Conservation (phyloP, 92 coral and sea anemone genomes). For the Anthopleura xanthogrammica region DNA sequence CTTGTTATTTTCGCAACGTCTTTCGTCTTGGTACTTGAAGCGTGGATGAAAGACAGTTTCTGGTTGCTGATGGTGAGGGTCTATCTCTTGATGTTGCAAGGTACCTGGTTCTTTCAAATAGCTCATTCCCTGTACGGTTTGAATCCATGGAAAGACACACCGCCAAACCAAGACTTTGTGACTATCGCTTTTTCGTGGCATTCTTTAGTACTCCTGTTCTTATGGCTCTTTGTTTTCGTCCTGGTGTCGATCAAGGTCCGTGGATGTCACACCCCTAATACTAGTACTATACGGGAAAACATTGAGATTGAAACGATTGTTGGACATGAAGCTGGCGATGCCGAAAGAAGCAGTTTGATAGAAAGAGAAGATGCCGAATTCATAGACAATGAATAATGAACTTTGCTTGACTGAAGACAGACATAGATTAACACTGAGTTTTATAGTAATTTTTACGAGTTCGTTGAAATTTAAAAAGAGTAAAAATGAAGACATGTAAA, state of each 20-base stretch:
- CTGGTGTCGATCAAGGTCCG: slow-evolving; percentile 11
- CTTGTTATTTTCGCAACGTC: slow-evolving; percentile 41
- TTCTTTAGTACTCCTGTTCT: slow-evolving; percentile 21
- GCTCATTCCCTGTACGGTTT: slow-evolving; percentile 51
- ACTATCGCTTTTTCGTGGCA: slow-evolving; percentile 59
- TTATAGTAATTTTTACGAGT: too few species aligned
- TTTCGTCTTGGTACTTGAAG: slow-evolving; percentile 43
- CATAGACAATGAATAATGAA: background rate
- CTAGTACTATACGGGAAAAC: background rate
- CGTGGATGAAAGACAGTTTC: slow-evolving; percentile 45
- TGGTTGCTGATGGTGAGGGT: slow-evolving; percentile 35
- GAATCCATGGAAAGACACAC: slow-evolving; percentile 49
- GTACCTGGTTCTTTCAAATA: slow-evolving; percentile 70
- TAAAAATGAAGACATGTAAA: too few species aligned
- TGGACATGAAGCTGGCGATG: background rate
- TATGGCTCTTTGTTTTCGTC: slow-evolving; percentile 9
- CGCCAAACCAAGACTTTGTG: slow-evolving; percentile 47
- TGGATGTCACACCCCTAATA: background rate
- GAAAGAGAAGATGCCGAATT: background rate
- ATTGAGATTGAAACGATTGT: background rate
- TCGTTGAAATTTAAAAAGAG: too few species aligned
- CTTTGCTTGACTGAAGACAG: too few species aligned
- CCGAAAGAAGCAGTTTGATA: slow-evolving; percentile 1
- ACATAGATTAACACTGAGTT: too few species aligned
- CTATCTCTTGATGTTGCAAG: slow-evolving; percentile 47